Base-by-base conservation (phyloP, 1,140 invertebrate genomes). In the Apis dorsata region DNA sequence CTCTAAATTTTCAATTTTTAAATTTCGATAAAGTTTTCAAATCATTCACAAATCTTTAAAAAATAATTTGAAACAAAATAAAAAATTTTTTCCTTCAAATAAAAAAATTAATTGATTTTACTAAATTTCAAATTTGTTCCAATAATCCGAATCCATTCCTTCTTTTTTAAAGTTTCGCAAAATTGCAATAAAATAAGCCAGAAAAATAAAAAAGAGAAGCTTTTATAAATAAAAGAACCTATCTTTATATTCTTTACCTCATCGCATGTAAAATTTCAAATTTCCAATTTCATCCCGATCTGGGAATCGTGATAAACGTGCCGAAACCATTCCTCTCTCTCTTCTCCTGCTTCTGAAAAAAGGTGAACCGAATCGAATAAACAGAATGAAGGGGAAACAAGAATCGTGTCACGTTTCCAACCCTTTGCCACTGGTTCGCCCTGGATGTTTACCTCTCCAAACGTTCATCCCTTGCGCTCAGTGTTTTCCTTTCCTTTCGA, bases 401-500 rank as follows among this genome's bases (percentile, higher is more conserved):
- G 49, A 73, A 76, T 49, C 55, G 72, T 69, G 63, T 59, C 72
- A 69, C 63, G 72, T 76, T 44, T 28, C n/a, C 53, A 17, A 7
- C 57, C 72, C 55, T 9, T 76, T 76, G 57, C 53, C 24, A 81
- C 53, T 19, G 34, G 74, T 76, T 75, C 53, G 34, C 62, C n/a
- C 34, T 49, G 77, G 63, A 71, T 85, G 83, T 87, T 87, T 87
- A 78, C 76, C 34, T 78, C 34, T 15, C 57, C 71, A 79, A 87
- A 86, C 81, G 77, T 80, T 71, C 53, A 11, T 24, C 34, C 24
- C n/a, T 17, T 0, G 15, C 21, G 17, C n/a, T 21, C 44, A 5
- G 62, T 86, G 85, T 86, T 86, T 87, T 87, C 70, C 81, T 86
- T 83, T 86, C 75, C 85, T 63, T 44, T 74, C 84, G 85, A 86